Base-by-base conservation (phyloP, 1,140 invertebrate genomes). In the Asobara japonica region DNA sequence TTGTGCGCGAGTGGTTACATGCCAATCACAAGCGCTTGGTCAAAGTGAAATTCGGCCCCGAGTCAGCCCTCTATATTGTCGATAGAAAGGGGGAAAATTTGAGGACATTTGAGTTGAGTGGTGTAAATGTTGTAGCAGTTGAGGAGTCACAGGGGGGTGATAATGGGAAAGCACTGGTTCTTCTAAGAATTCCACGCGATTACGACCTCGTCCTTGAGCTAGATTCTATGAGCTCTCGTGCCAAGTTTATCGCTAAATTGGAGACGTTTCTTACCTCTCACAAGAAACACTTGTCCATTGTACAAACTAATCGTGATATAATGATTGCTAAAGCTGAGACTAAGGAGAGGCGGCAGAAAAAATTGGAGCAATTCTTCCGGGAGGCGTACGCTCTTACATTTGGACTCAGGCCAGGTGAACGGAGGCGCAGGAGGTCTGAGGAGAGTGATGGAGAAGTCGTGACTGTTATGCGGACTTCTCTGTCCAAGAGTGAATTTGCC, bases 181-280 rank as follows among this genome's bases (percentile, higher is more conserved):
- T 98, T 7, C 88, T 99, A 11, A 89, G 95, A 74, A 93, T 98
- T 5, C 94, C 95, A 0, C 91, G 94, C 65, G 97, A 99, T 88
- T 97, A 99, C 83, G 98, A 99, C 87, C 87, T 99, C 61, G 96
- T 99, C n/a, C 88, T 99, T 65, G 95, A 98, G 86, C 94, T 99
- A 80, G 94, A 97, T 79, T 94, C 93, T 0, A 88, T 94, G 33
- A 91, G 91, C 0, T 92, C 93, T 0, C 88, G 97, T 56, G 91
- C 93, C 67, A 96, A 97, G 81, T 98, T 99, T 80, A 90, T 97
- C n/a, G 90, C 92, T 65, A 97, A 97, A 84, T 86, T 99, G 27
- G 95, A 96, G 82, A 90, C 92, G 33, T 97, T 97, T 81, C 85
- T 98, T 4, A 87, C 90, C 31, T 92, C 92, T 29, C 91, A 96